Evolutionary conservation across 2,888 invertebrate genomes (phyloP).

Genomic region (Tholera decimalis): DNA sequence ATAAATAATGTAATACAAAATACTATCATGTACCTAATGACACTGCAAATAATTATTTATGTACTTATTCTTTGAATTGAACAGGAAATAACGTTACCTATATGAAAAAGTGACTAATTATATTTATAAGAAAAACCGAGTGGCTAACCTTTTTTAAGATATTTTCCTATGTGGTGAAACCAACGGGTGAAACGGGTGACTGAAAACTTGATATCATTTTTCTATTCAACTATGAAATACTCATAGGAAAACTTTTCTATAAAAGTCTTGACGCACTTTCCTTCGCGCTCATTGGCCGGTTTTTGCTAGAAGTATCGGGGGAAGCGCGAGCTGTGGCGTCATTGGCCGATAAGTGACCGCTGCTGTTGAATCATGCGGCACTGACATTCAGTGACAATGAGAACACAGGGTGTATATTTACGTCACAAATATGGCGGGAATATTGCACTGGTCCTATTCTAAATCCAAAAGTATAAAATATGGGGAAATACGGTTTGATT

Average conservation of each 20-base stretch:
- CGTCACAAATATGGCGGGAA: constrained; percentile 37
- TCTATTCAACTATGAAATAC: constrained; percentile 14
- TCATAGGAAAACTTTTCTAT: constrained; percentile 41
- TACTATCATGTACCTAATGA: too few relatives aligned
- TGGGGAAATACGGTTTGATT: constrained; percentile 23
- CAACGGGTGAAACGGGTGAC: background rate
- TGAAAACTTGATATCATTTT: background rate
- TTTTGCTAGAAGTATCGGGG: constrained; percentile 30
- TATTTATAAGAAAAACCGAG: constrained; percentile 10
- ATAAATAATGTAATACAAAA: too few relatives aligned
- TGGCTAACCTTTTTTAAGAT: background rate
- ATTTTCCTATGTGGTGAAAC: constrained; percentile 1
- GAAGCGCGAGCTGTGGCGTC: constrained; percentile 35
- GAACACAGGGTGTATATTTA: constrained; percentile 22
- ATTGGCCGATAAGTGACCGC: constrained; percentile 54
- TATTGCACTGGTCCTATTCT: constrained; percentile 19
- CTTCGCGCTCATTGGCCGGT: constrained; percentile 45
- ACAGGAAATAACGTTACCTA: constrained; percentile 1
- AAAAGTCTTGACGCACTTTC: constrained; percentile 41
- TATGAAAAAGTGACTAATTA: background rate
- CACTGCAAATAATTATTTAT: too few relatives aligned
- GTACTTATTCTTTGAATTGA: constrained; percentile 2
- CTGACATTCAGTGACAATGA: constrained; percentile 25
- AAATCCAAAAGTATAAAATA: constrained; percentile 15
- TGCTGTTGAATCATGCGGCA: constrained; percentile 30